Percentiles rank a stretch among this genome's conserved stretches.
These are phyloP conservation scores for Laupala kohalensis DNA, from an alignment of 1,140 invertebrate species.

Conservation along the genomic window DNA sequence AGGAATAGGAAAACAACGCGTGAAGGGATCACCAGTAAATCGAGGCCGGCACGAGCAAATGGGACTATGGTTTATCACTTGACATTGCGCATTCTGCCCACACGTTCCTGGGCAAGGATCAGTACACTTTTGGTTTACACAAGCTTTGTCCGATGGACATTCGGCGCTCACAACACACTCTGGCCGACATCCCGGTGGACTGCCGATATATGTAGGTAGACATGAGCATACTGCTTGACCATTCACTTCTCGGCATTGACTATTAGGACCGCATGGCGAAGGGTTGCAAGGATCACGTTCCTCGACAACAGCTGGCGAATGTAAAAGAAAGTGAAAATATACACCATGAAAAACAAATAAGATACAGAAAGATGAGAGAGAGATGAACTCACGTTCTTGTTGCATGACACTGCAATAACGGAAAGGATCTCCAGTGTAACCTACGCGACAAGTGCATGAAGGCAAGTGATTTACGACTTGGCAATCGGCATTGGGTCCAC, in stretches of 20 bases:
- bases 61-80: slow-evolving; percentile 19
- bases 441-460: slow-evolving; percentile 30
- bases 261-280: slow-evolving; percentile 30
- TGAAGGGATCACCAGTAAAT: slow-evolving; percentile 21
- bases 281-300: slow-evolving; percentile 23
- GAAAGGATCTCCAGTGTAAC: slow-evolving; percentile 42
- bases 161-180: slow-evolving; percentile 27
- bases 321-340: slow-evolving; percentile 15
- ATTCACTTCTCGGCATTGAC: slow-evolving; percentile 25
- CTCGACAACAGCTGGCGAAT: slow-evolving; percentile 14
- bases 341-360: neutral
- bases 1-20: slow-evolving; percentile 30
- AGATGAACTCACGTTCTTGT: slow-evolving; percentile 10
- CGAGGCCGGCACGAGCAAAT: slow-evolving; percentile 22
- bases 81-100: slow-evolving; percentile 25
- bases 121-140: slow-evolving; percentile 47
- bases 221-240: slow-evolving; percentile 21
- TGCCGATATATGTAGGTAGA: slow-evolving; percentile 18
- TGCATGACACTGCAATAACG: slow-evolving; percentile 30
- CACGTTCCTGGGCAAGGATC: slow-evolving; percentile 44
- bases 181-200: slow-evolving; percentile 23
- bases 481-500: slow-evolving; percentile 51
- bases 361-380: neutral
- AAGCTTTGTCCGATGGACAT: slow-evolving; percentile 29
- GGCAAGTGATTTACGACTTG: slow-evolving; percentile 48